phyloP scores from a whole-genome alignment of 1,140 invertebrate genomes.

The Drosophila subpulchrella region DNA sequence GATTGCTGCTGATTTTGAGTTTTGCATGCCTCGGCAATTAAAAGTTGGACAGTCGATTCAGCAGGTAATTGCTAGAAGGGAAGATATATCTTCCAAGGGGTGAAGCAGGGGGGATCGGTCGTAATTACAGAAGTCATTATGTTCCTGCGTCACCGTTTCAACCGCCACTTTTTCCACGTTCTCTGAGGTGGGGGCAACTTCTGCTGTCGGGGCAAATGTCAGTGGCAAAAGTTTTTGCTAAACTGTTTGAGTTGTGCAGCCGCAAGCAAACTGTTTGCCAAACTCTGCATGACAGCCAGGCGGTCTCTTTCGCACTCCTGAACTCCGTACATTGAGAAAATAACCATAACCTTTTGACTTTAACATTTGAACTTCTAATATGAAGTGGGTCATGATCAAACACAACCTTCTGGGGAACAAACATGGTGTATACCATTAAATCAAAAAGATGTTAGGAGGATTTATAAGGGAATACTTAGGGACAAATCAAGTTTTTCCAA shows the following conservation, averaged over 20 bases:
- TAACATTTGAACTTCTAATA: neutral
- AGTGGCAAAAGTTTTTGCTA: conserved; percentile 63
- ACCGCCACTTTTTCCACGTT: conserved; percentile 7
- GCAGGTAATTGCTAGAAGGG: conserved; percentile 62
- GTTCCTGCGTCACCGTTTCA: conserved; percentile 44
- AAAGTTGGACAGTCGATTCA: conserved; percentile 71
- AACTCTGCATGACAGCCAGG: conserved; percentile 57
- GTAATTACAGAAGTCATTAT: conserved; percentile 79
- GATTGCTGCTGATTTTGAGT: conserved; percentile 32
- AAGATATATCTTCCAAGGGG: conserved; percentile 1
- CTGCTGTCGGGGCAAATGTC: conserved; percentile 36
- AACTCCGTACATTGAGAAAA: conserved; percentile 14
- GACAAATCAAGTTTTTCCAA: neutral
- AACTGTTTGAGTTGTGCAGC: conserved; percentile 65
- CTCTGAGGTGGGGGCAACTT: conserved; percentile 15
- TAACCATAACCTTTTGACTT: conserved; percentile 1
- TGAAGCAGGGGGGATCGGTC: neutral
- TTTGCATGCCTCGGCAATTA: conserved; percentile 74
- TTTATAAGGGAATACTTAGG: too few species aligned
- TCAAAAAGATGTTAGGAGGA: too few species aligned
- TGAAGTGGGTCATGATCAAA: neutral
- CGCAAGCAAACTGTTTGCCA: conserved; percentile 71
- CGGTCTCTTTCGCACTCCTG: conserved; percentile 5
- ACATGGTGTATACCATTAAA: neutral
- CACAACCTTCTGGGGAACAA: neutral